phyloP scores from a whole-genome alignment of 1,140 invertebrate genomes.

The Drosophila ananassae region DNA sequence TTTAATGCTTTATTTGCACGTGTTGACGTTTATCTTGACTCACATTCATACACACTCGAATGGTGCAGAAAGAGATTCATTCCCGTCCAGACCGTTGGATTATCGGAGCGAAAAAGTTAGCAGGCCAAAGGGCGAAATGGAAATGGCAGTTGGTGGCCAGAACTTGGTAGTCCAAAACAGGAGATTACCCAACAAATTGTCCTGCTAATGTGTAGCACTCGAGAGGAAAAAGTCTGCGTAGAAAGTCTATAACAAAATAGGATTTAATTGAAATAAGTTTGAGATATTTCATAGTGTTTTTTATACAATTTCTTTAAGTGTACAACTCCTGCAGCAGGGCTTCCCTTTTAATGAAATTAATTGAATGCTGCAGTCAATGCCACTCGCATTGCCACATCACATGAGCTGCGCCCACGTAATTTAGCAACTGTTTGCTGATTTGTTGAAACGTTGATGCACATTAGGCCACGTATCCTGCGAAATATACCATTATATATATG shows the following conservation, averaged over 20 bases:
- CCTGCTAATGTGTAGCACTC: conserved; percentile 63
- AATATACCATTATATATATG: not conserved
- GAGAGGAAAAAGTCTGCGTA: conserved; percentile 9
- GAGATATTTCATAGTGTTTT: too few relatives aligned
- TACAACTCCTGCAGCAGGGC: conserved; percentile 20
- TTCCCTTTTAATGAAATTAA: conserved; percentile 48
- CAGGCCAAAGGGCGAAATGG: conserved; percentile 53
- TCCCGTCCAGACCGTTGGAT: conserved; percentile 44
- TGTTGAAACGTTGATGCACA: conserved; percentile 63
- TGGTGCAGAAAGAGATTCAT: conserved; percentile 18
- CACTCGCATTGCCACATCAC: not conserved
- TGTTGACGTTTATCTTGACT: conserved; percentile 62
- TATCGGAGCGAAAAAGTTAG: conserved; percentile 65
- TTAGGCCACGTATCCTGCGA: conserved; percentile 37
- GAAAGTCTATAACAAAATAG: conserved; percentile 3
- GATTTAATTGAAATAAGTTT: not conserved
- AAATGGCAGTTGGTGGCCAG: conserved; percentile 40
- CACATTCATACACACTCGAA: conserved; percentile 29
- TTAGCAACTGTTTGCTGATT: conserved; percentile 50
- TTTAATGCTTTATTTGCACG: conserved; percentile 80
- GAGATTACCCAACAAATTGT: conserved; percentile 79
- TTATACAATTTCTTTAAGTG: too few relatives aligned
- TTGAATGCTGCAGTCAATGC: conserved; percentile 36
- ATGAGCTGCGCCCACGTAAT: conserved; percentile 41
- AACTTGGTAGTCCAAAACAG: conserved; percentile 43